Percentiles rank a stretch among this genome's conserved stretches.
Conservation (phyloP, 2,113 vertebrate species). For the Lates calcarifer region DNA sequence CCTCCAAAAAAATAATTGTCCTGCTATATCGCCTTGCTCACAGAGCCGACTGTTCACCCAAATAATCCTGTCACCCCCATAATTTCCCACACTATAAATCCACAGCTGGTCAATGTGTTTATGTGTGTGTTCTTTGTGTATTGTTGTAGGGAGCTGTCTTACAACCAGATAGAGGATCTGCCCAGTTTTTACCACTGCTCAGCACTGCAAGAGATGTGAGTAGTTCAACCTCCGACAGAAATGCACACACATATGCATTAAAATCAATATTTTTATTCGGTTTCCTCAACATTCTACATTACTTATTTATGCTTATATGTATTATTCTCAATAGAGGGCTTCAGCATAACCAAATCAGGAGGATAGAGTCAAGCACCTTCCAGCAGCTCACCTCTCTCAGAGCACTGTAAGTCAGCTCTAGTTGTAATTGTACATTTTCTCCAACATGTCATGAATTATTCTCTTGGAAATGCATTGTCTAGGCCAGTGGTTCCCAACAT, state of each 20-base stretch:
- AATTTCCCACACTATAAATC: slow-evolving; percentile 72
- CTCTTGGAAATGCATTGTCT: not conserved
- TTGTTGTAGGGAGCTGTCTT: slow-evolving; percentile 90
- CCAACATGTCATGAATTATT: not conserved
- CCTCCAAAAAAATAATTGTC: slow-evolving; percentile 35
- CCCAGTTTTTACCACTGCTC: slow-evolving; percentile 93
- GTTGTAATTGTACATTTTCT: not conserved
- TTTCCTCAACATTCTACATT: not conserved
- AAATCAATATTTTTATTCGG: not conserved
- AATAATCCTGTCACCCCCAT: slow-evolving; percentile 59
- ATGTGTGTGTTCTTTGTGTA: slow-evolving; percentile 51
- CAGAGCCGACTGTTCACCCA: slow-evolving; percentile 41
- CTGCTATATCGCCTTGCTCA: slow-evolving; percentile 47
- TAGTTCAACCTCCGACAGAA: slow-evolving; percentile 38
- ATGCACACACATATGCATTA: not conserved
- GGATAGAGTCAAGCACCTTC: slow-evolving; percentile 91
- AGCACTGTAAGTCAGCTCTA: slow-evolving; percentile 87
- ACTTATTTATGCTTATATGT: not conserved
- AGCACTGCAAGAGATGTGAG: slow-evolving; percentile 95
- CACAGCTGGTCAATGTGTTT: slow-evolving; percentile 71
- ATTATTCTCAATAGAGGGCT: slow-evolving; percentile 87
- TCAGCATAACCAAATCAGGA: slow-evolving; percentile 92
- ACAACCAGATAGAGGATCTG: slow-evolving; percentile 92
- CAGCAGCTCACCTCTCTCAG: slow-evolving; percentile 89
- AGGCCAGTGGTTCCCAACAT: not conserved